Evolutionary conservation across 2,888 invertebrate species (phyloP).

Genomic region (Drosophila subquinaria): DNA sequence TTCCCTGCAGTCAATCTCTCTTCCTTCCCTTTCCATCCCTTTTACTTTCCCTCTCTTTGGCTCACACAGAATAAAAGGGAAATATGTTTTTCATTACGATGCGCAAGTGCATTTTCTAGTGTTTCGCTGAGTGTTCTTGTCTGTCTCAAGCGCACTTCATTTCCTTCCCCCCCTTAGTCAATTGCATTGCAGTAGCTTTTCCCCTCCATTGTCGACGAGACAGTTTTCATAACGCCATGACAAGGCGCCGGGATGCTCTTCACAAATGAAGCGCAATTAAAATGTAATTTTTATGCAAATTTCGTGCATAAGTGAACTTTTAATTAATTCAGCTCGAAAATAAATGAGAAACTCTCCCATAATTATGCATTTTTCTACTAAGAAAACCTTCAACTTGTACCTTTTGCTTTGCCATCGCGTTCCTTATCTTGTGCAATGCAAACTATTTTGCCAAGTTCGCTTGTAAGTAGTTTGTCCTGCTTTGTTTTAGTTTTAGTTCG

Average conservation of each 20-base stretch:
- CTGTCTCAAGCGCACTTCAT: constrained; percentile 69
- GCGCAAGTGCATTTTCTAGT: constrained; percentile 72
- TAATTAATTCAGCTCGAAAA: constrained; percentile 79
- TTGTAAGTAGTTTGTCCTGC: constrained; percentile 20
- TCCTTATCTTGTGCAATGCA: constrained; percentile 10
- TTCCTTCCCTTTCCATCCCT: not conserved
- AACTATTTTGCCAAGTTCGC: constrained; percentile 26
- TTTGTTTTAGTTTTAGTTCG: constrained; percentile 24
- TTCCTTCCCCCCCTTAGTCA: not conserved
- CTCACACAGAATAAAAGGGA: constrained; percentile 30
- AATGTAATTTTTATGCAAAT: constrained; percentile 82
- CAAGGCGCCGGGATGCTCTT: constrained; percentile 42
- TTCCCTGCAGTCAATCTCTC: not conserved
- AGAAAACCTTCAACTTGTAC: constrained; percentile 40
- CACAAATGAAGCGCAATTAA: constrained; percentile 82
- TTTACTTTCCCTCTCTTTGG: not conserved
- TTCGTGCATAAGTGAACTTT: constrained; percentile 82
- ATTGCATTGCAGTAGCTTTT: constrained; percentile 12
- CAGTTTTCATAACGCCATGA: constrained; percentile 63
- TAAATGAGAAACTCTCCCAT: constrained; percentile 73
- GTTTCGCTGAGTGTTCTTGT: constrained; percentile 67
- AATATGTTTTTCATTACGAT: constrained; percentile 78
- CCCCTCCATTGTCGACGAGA: constrained; percentile 8
- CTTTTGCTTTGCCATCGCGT: constrained; percentile 28
- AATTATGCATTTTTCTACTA: constrained; percentile 65